Conservation (phyloP, 2,113 vertebrate species). For the Azemiops feae region DNA sequence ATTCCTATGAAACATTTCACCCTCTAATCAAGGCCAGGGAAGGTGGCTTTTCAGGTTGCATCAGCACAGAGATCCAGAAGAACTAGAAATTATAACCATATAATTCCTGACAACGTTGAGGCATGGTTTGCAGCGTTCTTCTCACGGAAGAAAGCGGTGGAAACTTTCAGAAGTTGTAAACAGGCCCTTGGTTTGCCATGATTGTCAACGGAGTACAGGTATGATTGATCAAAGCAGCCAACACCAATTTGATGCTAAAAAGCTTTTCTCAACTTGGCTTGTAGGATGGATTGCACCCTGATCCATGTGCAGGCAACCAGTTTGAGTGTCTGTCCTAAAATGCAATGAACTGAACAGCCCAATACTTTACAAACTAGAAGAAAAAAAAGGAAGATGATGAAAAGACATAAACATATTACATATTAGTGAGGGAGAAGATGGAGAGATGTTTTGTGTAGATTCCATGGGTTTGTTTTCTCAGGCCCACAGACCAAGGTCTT, state of each 20-base stretch:
- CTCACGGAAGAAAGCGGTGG: neutral
- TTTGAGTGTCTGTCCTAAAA: neutral
- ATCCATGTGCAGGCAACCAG: neutral
- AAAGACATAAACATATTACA: neutral
- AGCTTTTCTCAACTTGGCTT: neutral
- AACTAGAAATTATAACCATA: neutral
- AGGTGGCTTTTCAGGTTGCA: neutral
- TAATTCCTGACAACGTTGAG: neutral
- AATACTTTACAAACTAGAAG: neutral
- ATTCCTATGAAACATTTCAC: neutral
- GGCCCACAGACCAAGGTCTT: neutral
- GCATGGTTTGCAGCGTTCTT: neutral
- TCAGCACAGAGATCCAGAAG: neutral
- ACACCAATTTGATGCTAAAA: neutral
- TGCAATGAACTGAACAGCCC: neutral
- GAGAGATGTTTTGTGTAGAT: neutral
- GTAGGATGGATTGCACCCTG: neutral
- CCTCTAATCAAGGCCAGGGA: neutral
- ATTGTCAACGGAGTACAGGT: no score
- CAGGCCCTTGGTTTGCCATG: no score
- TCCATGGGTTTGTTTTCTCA: neutral
- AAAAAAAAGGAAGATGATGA: neutral
- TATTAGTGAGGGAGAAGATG: neutral
- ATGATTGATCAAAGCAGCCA: neutral
- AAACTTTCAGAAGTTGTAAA: neutral